Evolutionary conservation across 2,888 invertebrate genomes (phyloP).

Genomic region (Drosophila kuntzei): DNA sequence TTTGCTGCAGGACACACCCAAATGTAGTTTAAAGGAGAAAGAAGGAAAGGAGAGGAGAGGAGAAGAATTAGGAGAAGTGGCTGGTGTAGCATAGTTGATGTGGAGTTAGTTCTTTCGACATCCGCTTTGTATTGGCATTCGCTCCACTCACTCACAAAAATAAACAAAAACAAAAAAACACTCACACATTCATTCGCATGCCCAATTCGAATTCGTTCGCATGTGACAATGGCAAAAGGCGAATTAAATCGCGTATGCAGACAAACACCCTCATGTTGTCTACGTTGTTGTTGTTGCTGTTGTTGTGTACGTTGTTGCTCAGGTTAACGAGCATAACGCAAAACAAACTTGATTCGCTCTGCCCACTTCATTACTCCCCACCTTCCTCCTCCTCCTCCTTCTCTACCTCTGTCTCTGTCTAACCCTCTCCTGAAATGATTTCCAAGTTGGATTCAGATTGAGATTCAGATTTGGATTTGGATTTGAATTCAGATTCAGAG

Average conservation of each 20-base stretch:
- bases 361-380: constrained; percentile 49
- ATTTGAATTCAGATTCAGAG: constrained; percentile 41
- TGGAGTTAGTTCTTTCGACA: constrained; percentile 42
- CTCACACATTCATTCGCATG: constrained; percentile 14
- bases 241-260: constrained; percentile 69
- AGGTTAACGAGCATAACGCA: constrained; percentile 59
- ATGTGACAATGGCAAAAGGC: constrained; percentile 57
- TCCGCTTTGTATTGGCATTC: constrained; percentile 54
- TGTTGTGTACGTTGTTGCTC: constrained; percentile 14
- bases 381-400: background rate
- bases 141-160: constrained; percentile 37
- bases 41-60: background rate
- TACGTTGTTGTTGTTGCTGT: constrained; percentile 14
- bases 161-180: background rate
- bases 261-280: constrained; percentile 68
- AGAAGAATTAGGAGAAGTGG: background rate
- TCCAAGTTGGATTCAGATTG: constrained; percentile 16
- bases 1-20: constrained; percentile 56
- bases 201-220: constrained; percentile 37
- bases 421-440: constrained; percentile 6
- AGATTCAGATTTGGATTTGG: constrained; percentile 40
- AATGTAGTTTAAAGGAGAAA: constrained; percentile 25
- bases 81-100: constrained; percentile 12
- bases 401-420: background rate
- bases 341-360: constrained; percentile 62